Base-by-base conservation (phyloP, 2,113 vertebrate species). In the Sciurus niger region DNA sequence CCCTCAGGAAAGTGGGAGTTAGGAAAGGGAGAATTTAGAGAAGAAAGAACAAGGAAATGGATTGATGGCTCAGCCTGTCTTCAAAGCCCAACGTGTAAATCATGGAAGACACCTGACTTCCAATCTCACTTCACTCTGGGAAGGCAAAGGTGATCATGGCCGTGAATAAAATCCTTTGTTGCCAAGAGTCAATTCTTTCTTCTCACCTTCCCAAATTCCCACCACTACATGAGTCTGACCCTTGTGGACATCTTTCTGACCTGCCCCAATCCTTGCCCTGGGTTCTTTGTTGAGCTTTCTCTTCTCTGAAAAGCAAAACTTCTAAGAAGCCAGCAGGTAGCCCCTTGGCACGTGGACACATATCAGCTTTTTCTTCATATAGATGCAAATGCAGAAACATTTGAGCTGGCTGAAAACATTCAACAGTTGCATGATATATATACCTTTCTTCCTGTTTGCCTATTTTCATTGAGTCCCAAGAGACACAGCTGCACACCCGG, bases 371-470 rank as follows among this genome's bases (percentile, higher is more conserved):
- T 94, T 79, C 74, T 78, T 89, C 51, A 53, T 20, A 40, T 32
- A 83, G 46, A 96, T 93, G 43, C 7, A 90, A 74, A 55, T 5
- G 28, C 87, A 37, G 34, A 92, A 93, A 74, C 14, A 48, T n/a
- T 65, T n/a, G 37, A 30, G 48, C 34, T 74, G 85, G 48, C 55
- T 78, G 53, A 70, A 93, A 91, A 90, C 77, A 93, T 34, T 84
- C 91, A 89, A 84, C 37, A 76, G 30, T 25, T 51, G 9, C 12
- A 63, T 43, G 58, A 85, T 90, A 43, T 53, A 16, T 67, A n/a
- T 79, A 40, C 40, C 68, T 94, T 87, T 90, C 43, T 84, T 83
- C 60, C 83, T 28, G 70, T 91, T 86, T 96, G 89, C 78, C 96
- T 93, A 10, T 82, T 94, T 89, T 83, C 89, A 53, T 72, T 3